Evolutionary conservation across 2,888 invertebrate species (phyloP), one percentile per base, ranked within the genome.

Genomic region (Halictus ligatus): DNA sequence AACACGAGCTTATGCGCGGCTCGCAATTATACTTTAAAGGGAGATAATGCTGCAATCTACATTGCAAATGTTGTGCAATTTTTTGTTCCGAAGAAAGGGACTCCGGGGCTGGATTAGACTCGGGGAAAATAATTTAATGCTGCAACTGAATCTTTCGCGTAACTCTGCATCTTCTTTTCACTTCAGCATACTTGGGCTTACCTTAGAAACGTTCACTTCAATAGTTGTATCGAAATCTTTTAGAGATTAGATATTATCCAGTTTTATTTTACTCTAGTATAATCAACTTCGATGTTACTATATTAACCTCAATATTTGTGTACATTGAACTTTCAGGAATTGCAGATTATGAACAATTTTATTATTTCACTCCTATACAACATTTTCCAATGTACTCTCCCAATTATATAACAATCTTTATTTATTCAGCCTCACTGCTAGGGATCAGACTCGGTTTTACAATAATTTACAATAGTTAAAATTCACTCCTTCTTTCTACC

Each of bases 1-100:
- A 85, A 85, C 86, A 87, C 78, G 79, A 54, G 76, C 60, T 72
- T 29, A 67, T 29, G 35, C 67, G 35, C 35, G 35, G 67, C 54
- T 54, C 64, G 64, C 25, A 29, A n/a, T 64, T 64, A 29, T 64
- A 64, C 64, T 64, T 25, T 29, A 64, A 25, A 64, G 64, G 64
- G 67, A 29, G 67, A 67, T 54, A 54, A 54, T 54, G 54, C 54
- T 54, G 54, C 21, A 54, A 54, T 54, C 54, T 54, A 54, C 54
- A 54, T 54, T 54, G 54, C 54, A 54, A 54, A 54, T 54, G 54
- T 54, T 54, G 3, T 54, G 54, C 54, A 54, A 54, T 54, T 54
- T 54, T 54, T 21, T 54, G 21, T 21, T 10, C 10, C 54, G 21
- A 54, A 54, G 54, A 21, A 54, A 21, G 54, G 21, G 21, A 54